Conservation (phyloP, 1,140 invertebrate genomes). For the Saccostrea glomerata region DNA sequence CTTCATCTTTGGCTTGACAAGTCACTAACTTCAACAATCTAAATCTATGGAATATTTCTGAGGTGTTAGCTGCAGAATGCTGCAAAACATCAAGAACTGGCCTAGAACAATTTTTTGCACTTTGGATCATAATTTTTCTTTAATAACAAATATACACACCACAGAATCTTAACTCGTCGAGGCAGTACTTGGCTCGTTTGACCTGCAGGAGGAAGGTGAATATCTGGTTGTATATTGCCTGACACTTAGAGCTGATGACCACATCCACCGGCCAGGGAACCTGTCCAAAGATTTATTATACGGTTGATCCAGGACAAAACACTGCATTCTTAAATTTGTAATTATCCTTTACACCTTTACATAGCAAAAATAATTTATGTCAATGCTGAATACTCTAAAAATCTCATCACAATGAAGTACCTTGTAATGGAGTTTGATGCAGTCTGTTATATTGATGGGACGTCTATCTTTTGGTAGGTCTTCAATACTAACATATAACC, state of each 20-base stretch:
- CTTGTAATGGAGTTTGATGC: conserved; percentile 70
- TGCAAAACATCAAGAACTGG: too few relatives aligned
- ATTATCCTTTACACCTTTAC: too few relatives aligned
- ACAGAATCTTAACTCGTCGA: conserved; percentile 82
- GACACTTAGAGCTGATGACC: conserved; percentile 80
- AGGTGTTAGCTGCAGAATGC: too few relatives aligned
- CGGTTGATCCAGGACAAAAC: too few relatives aligned
- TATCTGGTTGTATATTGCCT: conserved; percentile 83
- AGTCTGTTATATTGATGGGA: conserved; percentile 70
- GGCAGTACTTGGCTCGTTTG: conserved; percentile 83
- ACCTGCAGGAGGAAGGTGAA: conserved; percentile 83
- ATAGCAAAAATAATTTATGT: too few relatives aligned
- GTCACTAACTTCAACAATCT: too few relatives aligned
- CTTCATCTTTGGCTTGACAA: too few relatives aligned
- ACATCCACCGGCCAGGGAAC: conserved; percentile 82
- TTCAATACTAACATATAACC: conserved; percentile 41
- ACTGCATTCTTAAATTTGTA: too few relatives aligned
- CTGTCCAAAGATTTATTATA: conserved; percentile 69
- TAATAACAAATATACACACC: conserved; percentile 61
- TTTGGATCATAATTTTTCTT: too few relatives aligned
- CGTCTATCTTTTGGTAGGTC: conserved; percentile 52
- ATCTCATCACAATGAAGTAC: conserved; percentile 61
- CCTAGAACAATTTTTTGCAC: too few relatives aligned
- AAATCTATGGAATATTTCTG: too few relatives aligned
- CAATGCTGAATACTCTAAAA: too few relatives aligned